These are phyloP conservation scores for Odontocolon sp. DNA, from an alignment of 2,888 invertebrate genomes.

Conservation along the genomic window DNA sequence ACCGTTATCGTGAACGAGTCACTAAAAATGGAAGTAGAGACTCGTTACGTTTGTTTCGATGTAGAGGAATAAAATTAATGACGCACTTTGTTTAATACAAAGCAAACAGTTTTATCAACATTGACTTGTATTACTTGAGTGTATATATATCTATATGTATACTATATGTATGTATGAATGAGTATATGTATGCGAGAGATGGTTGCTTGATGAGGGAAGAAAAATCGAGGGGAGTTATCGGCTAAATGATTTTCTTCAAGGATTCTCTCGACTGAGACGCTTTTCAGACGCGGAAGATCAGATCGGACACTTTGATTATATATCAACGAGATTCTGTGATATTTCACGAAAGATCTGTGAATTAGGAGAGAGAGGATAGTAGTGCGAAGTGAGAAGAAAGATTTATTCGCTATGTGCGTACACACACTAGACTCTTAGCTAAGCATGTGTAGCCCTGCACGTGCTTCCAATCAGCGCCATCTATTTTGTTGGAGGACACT, in stretches of 20 bases:
- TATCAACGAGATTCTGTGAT: conserved; percentile 6
- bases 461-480: no score
- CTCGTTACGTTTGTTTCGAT: conserved; percentile 21
- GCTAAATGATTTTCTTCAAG: not conserved
- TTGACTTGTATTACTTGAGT: not conserved
- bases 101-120: conserved; percentile 12
- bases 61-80: conserved; percentile 13
- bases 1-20: no score
- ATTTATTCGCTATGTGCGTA: no score
- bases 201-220: not conserved
- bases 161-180: not conserved
- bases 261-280: not conserved
- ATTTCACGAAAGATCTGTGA: not conserved
- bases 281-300: conserved; percentile 9
- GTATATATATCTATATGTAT: not conserved
- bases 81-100: not conserved
- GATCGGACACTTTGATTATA: conserved; percentile 9
- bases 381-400: not conserved
- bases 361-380: not conserved
- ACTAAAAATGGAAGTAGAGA: not conserved
- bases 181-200: not conserved
- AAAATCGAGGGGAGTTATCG: conserved; percentile 2
- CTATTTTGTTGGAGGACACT: no score
- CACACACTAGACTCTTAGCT: no score
- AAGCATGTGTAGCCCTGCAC: no score